A percentile compares a stretch with the other conserved stretches of the same genome.
phyloP scores from a whole-genome alignment of 1,140 invertebrate species.

The Polypedilum vanderplanki region DNA sequence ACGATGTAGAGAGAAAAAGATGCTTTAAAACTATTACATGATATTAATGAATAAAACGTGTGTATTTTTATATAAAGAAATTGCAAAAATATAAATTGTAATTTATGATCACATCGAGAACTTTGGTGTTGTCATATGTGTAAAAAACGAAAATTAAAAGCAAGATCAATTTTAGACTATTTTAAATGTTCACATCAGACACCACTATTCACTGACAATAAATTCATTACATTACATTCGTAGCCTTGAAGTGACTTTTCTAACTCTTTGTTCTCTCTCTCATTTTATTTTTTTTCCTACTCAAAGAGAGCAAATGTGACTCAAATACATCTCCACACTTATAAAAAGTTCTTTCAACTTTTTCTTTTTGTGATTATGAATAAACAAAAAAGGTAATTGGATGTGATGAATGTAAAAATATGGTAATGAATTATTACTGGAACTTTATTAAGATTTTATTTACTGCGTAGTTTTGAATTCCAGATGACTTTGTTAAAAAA shows the following conservation, averaged over 20 bases:
- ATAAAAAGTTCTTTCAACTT: neutral
- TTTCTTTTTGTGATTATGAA: neutral
- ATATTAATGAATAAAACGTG: neutral
- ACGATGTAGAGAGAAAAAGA: neutral
- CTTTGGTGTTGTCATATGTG: neutral
- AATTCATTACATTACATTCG: conserved; percentile 15
- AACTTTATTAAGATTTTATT: neutral
- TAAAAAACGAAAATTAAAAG: neutral
- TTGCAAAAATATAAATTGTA: neutral
- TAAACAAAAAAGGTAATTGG: neutral
- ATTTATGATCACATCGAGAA: neutral
- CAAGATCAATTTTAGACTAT: neutral
- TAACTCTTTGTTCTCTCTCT: conserved; percentile 18
- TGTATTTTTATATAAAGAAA: neutral
- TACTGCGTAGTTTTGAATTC: neutral
- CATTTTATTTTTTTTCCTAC: neutral
- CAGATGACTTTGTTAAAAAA: neutral
- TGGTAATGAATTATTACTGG: neutral
- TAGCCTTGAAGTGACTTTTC: conserved; percentile 1
- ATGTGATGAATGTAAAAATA: neutral
- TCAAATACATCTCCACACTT: neutral
- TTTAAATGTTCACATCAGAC: neutral
- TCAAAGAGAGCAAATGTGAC: neutral
- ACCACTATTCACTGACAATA: neutral
- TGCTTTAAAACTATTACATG: neutral